phyloP scores from a whole-genome alignment of 2,113 vertebrate species.

The Tachysurus fulvidraco region DNA sequence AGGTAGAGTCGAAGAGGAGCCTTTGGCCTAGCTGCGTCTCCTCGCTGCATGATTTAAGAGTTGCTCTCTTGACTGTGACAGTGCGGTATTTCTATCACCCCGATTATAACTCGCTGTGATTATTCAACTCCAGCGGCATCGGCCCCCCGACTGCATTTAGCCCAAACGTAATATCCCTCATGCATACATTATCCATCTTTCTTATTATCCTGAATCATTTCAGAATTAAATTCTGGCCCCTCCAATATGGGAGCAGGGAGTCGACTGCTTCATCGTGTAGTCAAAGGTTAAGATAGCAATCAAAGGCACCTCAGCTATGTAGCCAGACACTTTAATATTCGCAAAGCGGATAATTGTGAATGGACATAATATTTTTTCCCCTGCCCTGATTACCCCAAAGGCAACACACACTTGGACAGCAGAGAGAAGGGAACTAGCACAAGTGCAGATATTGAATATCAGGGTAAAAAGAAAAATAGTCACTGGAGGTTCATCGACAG shows the following conservation, averaged over 20 bases:
- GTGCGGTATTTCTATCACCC: slow-evolving; percentile 95
- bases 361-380: slow-evolving; percentile 92
- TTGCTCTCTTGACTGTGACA: slow-evolving; percentile 92
- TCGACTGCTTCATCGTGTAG: slow-evolving; percentile 90
- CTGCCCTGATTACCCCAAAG: slow-evolving; percentile 89
- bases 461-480: slow-evolving; percentile 72
- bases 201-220: slow-evolving; percentile 98
- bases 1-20: slow-evolving; percentile 52
- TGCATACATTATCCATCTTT: slow-evolving; percentile 99
- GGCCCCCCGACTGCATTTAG: slow-evolving; percentile 89
- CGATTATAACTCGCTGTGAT: slow-evolving; percentile 93
- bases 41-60: slow-evolving; percentile 88
- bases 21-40: slow-evolving; percentile 60
- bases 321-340: slow-evolving; percentile 99
- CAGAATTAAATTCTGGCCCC: slow-evolving; percentile 95
- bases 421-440: slow-evolving; percentile 60
- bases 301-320: slow-evolving; percentile 93
- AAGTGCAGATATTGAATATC: slow-evolving; percentile 77
- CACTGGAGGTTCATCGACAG: slow-evolving; percentile 21
- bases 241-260: slow-evolving; percentile 91
- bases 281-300: slow-evolving; percentile 99
- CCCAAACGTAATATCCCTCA: slow-evolving; percentile 99
- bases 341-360: slow-evolving; percentile 97
- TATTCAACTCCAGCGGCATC: slow-evolving; percentile 95
- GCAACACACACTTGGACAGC: slow-evolving; percentile 81